These are phyloP conservation scores for Acleris emargana DNA, from an alignment of 2,888 invertebrate genomes.

Conservation along the genomic window DNA sequence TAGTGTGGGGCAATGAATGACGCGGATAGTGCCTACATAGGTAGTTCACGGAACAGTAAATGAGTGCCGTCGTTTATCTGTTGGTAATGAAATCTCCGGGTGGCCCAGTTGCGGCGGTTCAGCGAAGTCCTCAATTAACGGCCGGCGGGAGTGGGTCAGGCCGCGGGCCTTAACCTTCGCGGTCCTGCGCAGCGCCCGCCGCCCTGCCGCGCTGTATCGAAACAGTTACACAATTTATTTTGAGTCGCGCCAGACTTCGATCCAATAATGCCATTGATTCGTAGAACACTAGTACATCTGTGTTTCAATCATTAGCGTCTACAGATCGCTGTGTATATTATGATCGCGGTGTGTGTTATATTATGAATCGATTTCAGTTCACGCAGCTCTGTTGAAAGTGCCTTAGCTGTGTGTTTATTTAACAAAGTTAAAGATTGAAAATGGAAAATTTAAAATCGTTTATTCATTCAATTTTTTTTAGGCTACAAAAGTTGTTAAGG, in stretches of 20 bases:
- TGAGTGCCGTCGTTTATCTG: background rate
- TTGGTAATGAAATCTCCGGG: constrained; percentile 10
- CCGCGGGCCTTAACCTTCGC: constrained; percentile 11
- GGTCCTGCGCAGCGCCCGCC: constrained; percentile 1
- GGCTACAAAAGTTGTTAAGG: too few species aligned
- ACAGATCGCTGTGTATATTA: too few species aligned
- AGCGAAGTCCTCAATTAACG: constrained; percentile 16
- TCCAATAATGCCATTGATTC: too few species aligned
- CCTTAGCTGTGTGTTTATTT: too few species aligned
- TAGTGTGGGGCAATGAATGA: background rate
- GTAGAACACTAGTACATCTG: too few species aligned
- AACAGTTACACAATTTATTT: constrained; percentile 1
- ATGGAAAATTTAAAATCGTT: too few species aligned
- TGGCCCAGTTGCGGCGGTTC: constrained; percentile 10
- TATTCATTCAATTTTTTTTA: too few species aligned
- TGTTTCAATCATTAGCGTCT: too few species aligned
- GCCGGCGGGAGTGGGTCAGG: constrained; percentile 7
- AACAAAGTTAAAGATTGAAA: too few species aligned
- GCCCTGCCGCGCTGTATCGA: background rate
- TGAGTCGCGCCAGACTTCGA: background rate
- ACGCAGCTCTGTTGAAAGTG: too few species aligned
- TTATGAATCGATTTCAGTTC: too few species aligned
- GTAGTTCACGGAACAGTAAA: background rate
- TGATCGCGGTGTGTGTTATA: too few species aligned
- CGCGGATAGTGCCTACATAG: background rate